A percentile compares a stretch with the other conserved stretches of the same genome.
phyloP scores from a whole-genome alignment of 2,888 invertebrate species.

The Bembecia ichneumoniformis region DNA sequence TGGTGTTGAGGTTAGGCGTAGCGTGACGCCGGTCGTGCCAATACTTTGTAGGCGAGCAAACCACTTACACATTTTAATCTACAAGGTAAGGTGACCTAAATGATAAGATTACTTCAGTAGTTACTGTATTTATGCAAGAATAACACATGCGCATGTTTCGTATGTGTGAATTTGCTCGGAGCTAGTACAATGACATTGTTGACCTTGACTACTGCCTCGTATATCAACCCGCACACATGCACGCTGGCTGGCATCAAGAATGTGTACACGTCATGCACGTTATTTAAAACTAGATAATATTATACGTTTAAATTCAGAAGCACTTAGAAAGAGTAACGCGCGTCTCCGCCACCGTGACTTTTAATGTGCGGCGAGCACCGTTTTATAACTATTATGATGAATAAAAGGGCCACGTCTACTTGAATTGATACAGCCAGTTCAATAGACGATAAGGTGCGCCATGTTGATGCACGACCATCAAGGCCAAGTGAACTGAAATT shows the following conservation, averaged over 20 bases:
- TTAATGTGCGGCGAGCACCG: neutral
- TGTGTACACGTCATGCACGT: constrained; percentile 42
- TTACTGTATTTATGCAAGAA: neutral
- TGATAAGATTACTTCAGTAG: constrained; percentile 69
- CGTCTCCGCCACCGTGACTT: constrained; percentile 7
- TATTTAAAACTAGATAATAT: constrained; percentile 40
- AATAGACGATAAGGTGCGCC: constrained; percentile 66
- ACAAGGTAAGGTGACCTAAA: constrained; percentile 70
- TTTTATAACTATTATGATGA: neutral
- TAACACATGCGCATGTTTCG: constrained; percentile 23
- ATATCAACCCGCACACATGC: constrained; percentile 33
- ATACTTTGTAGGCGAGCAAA: neutral
- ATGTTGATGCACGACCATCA: constrained; percentile 45
- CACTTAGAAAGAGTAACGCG: constrained; percentile 8
- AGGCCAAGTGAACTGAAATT: constrained; percentile 37
- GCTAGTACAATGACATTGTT: constrained; percentile 68
- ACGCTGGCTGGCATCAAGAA: constrained; percentile 30
- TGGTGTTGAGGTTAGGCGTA: no score
- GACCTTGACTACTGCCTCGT: constrained; percentile 67
- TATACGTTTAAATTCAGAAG: constrained; percentile 32
- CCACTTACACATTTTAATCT: constrained; percentile 30
- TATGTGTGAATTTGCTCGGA: constrained; percentile 45
- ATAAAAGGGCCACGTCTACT: neutral
- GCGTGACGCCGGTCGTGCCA: neutral
- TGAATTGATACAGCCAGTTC: constrained; percentile 37